Base-by-base conservation (phyloP, 2,797 vertebrate species). In the Pseudochirops corinnae region DNA sequence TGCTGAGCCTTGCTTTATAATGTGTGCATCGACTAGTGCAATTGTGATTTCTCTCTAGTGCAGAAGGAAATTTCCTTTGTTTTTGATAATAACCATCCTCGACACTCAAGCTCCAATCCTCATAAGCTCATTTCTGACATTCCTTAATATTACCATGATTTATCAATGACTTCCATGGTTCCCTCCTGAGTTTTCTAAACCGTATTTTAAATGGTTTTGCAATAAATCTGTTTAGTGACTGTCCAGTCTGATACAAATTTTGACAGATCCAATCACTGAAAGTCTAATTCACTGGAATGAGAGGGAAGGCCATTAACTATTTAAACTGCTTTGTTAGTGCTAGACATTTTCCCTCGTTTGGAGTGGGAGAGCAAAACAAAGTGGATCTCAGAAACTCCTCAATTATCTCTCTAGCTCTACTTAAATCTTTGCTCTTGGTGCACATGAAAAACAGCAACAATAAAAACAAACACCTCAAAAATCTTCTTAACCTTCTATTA, bases 141-240 rank as follows among this genome's bases (percentile, higher is more conserved):
- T 97, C 93, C 96, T 98, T 98, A 94, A 97, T 98, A 98, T 97
- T 97, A 87, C 52, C 93, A 55, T 98, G 93, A 98, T 97, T 97
- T 97, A 98, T 95, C 92, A 96, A 91, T 56, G 62, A 97, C 95
- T 97, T 97, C 67, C 91, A 98, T 12, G 29, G 92, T 95, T 97
- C 39, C 90, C 57, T 94, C 31, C 92, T 96, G 94, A 90, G 56
- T 97, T 52, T 91, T 97, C 95, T 97, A 97, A 97, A 97, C 92
- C 82, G 29, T 92, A 94, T 96, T 97, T 95, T 97, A 97, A 97
- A 97, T 95, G 95, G n/a, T n/a, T 98, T 98, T 97, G 96, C 92
- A 97, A 98, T 97, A 93, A 53, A 97, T 94, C 91, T 98, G 91
- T 96, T 97, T 96, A 97, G 90, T 93, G 60, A 5, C 4, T 95